Conservation (phyloP, 2,888 invertebrate species). For the Dasysyrphus tricinctus region DNA sequence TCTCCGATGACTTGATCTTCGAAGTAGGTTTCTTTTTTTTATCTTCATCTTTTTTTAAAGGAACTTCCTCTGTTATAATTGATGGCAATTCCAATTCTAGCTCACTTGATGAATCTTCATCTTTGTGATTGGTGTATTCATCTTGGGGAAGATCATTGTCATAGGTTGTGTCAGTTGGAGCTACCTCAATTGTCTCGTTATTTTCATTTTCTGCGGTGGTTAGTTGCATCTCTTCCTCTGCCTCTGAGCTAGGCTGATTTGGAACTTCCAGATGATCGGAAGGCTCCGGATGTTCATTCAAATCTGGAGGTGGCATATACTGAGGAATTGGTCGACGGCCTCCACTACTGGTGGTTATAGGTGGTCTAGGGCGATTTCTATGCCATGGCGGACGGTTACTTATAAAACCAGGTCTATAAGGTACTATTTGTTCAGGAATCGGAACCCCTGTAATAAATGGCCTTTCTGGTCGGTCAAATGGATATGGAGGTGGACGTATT, state of each 20-base stretch:
- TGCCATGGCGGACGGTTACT: conserved; percentile 88
- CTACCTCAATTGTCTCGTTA: conserved; percentile 70
- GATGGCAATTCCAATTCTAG: conserved; percentile 57
- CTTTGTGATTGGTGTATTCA: conserved; percentile 41
- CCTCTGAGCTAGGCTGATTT: conserved; percentile 77
- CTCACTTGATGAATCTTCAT: conserved; percentile 50
- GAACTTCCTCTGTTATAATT: conserved; percentile 62
- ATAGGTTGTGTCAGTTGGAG: conserved; percentile 78
- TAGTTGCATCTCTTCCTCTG: conserved; percentile 81
- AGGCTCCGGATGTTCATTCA: conserved; percentile 78
- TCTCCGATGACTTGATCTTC: conserved; percentile 78
- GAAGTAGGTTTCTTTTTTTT: conserved; percentile 80
- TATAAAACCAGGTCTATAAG: conserved; percentile 86
- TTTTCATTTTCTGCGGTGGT: conserved; percentile 79
- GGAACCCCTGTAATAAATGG: conserved; percentile 89
- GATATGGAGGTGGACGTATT: conserved; percentile 85
- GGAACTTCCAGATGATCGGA: conserved; percentile 77
- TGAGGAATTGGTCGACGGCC: conserved; percentile 86
- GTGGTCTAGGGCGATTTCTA: conserved; percentile 85
- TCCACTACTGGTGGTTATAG: conserved; percentile 81
- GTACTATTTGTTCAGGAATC: conserved; percentile 90
- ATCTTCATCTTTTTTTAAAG: conserved; percentile 80
- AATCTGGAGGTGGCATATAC: conserved; percentile 86
- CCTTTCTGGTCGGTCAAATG: conserved; percentile 88
- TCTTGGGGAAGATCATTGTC: conserved; percentile 76